Percentiles rank a stretch among this genome's conserved stretches.
phyloP scores from a whole-genome alignment of 1,140 invertebrate genomes.

The Zaprionus lachaisei region DNA sequence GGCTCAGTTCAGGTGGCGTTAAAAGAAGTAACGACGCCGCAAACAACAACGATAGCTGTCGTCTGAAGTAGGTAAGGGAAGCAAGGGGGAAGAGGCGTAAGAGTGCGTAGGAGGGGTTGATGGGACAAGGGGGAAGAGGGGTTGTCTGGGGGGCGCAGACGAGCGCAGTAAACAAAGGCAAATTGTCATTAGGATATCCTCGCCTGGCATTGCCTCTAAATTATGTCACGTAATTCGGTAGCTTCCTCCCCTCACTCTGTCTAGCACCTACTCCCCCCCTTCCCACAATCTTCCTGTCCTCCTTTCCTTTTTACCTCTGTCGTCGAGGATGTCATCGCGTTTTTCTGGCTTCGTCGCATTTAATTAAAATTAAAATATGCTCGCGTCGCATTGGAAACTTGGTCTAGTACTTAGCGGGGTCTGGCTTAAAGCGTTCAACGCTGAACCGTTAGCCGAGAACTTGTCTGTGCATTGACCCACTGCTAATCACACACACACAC shows the following conservation, averaged over 20 bases:
- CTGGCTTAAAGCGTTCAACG: constrained; percentile 5
- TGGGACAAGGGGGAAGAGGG: not conserved
- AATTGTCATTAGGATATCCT: constrained; percentile 43
- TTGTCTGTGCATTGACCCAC: constrained; percentile 17
- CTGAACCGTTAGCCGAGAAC: not conserved
- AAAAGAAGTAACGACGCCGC: constrained; percentile 56
- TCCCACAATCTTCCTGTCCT: not conserved
- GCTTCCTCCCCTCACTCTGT: constrained; percentile 28
- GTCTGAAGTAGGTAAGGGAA: not conserved
- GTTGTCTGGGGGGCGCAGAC: not conserved
- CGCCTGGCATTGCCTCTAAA: constrained; percentile 63
- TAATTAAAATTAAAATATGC: constrained; percentile 66
- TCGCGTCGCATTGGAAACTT: constrained; percentile 23
- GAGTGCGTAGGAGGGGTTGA: not conserved
- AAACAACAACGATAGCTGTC: constrained; percentile 27
- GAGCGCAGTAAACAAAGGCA: constrained; percentile 50
- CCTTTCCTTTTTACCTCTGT: not conserved
- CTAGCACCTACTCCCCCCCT: not conserved
- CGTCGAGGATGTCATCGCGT: constrained; percentile 26
- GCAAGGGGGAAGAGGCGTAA: not conserved
- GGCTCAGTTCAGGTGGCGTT: constrained; percentile 28
- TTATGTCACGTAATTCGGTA: constrained; percentile 74
- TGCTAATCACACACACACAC: not conserved
- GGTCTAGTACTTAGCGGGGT: not conserved
- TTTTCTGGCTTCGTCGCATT: constrained; percentile 56